Evolutionary conservation across 2,113 vertebrate genomes (phyloP).

Genomic region (Anoura caudifer): DNA sequence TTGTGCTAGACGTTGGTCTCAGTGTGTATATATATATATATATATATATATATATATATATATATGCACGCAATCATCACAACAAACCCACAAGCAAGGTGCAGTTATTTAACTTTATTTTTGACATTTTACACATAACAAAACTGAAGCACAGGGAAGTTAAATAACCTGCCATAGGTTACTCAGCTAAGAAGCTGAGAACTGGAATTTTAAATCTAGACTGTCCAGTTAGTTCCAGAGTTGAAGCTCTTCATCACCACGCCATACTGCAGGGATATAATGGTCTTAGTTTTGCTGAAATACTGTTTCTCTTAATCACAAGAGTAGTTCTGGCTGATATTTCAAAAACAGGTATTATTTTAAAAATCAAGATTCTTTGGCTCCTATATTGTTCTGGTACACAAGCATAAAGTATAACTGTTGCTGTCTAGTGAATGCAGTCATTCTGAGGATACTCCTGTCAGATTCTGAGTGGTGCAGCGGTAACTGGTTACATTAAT

Average conservation of each 20-base stretch:
- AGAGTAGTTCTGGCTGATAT: neutral
- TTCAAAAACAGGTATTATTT: neutral
- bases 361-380: neutral
- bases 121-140: neutral
- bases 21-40: neutral
- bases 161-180: neutral
- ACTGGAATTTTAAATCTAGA: neutral
- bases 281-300: neutral
- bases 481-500: neutral
- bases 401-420: neutral
- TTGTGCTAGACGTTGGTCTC: neutral
- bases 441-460: neutral
- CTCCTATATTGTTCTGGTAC: neutral
- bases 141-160: neutral
- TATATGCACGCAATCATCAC: neutral
- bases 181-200: neutral
- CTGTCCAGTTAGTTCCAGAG: neutral
- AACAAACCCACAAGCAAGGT: neutral
- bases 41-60: too few species aligned
- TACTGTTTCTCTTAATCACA: neutral
- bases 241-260: neutral
- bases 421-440: neutral
- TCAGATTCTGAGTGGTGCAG: neutral
- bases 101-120: neutral
- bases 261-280: neutral